These are phyloP conservation scores for Australoheros scitulus DNA, from an alignment of 2,113 vertebrate genomes.

Conservation along the genomic window DNA sequence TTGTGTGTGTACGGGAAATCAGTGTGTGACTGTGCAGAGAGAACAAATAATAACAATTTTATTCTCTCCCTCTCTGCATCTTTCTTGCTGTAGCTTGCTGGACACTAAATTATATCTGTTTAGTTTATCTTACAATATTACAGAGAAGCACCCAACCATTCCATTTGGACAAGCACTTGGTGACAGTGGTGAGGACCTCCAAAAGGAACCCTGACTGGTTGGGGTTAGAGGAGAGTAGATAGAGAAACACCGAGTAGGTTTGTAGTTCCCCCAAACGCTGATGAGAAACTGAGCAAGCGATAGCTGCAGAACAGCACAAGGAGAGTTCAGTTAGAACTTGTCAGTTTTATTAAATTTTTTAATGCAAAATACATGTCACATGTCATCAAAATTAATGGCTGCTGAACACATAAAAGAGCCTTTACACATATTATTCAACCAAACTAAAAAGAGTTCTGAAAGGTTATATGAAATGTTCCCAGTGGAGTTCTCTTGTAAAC, in stretches of 20 bases:
- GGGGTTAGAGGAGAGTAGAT: neutral
- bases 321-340: neutral
- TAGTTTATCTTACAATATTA: neutral
- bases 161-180: neutral
- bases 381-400: neutral
- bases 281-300: neutral
- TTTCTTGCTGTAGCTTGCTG: neutral
- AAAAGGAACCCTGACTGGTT: neutral
- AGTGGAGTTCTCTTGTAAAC: slow-evolving; percentile 6
- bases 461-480: neutral
- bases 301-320: neutral
- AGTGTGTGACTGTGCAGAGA: slow-evolving; percentile 17
- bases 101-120: neutral
- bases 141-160: neutral
- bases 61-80: neutral
- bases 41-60: slow-evolving; percentile 39
- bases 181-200: neutral
- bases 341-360: no score
- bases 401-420: neutral
- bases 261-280: neutral
- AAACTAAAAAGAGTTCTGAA: neutral
- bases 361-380: neutral
- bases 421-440: slow-evolving; percentile 9
- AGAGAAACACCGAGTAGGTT: neutral
- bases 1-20: neutral